Percentiles rank a stretch among this genome's conserved stretches.
Conservation (phyloP, 2,797 vertebrate species). For the Danio tinwini region DNA sequence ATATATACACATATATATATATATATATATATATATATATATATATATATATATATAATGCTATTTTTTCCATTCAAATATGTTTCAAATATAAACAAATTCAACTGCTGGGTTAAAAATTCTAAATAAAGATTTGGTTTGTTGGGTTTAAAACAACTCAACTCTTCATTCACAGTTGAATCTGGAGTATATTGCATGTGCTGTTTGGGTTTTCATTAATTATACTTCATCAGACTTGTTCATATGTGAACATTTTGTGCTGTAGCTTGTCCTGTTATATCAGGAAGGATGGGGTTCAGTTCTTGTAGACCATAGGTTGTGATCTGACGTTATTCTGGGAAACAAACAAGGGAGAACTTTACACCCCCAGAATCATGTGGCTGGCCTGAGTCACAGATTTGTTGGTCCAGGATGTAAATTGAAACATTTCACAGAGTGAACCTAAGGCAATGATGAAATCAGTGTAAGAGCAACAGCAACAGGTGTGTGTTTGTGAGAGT, state of each 20-base stretch:
- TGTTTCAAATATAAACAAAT: no score
- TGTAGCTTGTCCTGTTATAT: slow-evolving; percentile 66
- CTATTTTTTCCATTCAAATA: no score
- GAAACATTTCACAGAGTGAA: slow-evolving; percentile 59
- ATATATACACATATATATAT: no score
- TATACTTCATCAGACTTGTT: slow-evolving; percentile 51
- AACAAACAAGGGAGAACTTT: slow-evolving; percentile 78
- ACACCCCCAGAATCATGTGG: slow-evolving; percentile 73
- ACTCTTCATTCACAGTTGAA: neutral
- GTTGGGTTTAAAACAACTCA: no score
- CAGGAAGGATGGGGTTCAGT: slow-evolving; percentile 48
- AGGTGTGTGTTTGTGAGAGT: slow-evolving; percentile 70
- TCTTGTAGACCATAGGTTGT: slow-evolving; percentile 68
- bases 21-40: no score
- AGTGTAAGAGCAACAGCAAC: slow-evolving; percentile 74
- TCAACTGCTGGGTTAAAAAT: no score
- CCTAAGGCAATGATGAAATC: slow-evolving; percentile 79
- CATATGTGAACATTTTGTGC: slow-evolving; percentile 61
- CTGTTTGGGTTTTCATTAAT: slow-evolving; percentile 12
- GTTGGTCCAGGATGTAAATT: slow-evolving; percentile 49
- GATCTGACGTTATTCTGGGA: slow-evolving; percentile 78
- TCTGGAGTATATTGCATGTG: neutral
- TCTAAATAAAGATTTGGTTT: no score
- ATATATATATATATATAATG: no score
- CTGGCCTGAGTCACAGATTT: slow-evolving; percentile 73